phyloP scores from a whole-genome alignment of 2,797 vertebrate species.

The Sphenodon punctatus region DNA sequence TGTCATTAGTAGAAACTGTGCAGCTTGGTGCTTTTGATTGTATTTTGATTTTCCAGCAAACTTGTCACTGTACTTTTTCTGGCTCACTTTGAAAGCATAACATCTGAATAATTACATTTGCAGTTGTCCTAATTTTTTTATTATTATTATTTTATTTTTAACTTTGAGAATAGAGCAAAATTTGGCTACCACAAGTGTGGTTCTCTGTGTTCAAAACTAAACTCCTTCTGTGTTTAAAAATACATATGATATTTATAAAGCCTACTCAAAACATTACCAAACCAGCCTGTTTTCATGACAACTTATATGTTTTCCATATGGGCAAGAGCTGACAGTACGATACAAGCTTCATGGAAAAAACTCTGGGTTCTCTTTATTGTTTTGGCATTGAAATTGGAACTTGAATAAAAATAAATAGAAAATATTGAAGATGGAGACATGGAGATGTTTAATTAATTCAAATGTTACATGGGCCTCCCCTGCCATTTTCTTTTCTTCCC shows the following conservation, averaged over 20 bases:
- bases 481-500: background rate
- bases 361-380: constrained; percentile 66
- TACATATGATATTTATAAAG: constrained; percentile 69
- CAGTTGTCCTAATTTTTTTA: constrained; percentile 47
- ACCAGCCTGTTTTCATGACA: constrained; percentile 75
- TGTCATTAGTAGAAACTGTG: background rate
- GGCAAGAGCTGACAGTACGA: constrained; percentile 73
- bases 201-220: constrained; percentile 63
- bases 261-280: constrained; percentile 75
- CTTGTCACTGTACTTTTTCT: constrained; percentile 11
- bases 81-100: constrained; percentile 35
- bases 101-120: constrained; percentile 41
- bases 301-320: constrained; percentile 81
- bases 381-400: constrained; percentile 66
- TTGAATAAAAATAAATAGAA: constrained; percentile 71
- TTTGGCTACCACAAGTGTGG: constrained; percentile 57
- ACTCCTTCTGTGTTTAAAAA: constrained; percentile 74
- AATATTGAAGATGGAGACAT: too few species aligned
- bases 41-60: constrained; percentile 46
- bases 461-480: too few species aligned
- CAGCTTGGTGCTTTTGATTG: background rate
- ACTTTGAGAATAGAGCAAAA: constrained; percentile 52
- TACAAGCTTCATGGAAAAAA: constrained; percentile 70
- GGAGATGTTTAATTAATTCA: constrained; percentile 32
- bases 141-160: background rate